phyloP scores from a whole-genome alignment of 2,888 invertebrate species.

The Dasypolia templi region DNA sequence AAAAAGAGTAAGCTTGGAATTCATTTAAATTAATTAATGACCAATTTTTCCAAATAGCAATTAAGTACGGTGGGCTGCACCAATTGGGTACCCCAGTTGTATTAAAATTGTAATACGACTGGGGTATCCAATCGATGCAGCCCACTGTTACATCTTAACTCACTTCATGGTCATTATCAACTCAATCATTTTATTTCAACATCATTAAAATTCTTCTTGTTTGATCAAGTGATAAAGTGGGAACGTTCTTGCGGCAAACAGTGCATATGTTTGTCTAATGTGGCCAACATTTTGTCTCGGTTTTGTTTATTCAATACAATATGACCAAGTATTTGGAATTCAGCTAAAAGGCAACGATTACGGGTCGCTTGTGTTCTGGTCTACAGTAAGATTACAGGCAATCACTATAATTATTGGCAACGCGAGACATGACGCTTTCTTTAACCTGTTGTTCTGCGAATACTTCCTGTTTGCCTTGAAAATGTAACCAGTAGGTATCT shows the following conservation, averaged over 20 bases:
- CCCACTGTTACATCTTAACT: too few relatives aligned
- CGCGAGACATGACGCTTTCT: constrained; percentile 18
- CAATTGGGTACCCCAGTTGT: too few relatives aligned
- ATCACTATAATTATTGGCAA: constrained; percentile 16
- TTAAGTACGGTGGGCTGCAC: too few relatives aligned
- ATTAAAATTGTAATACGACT: too few relatives aligned
- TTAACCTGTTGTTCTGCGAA: not conserved
- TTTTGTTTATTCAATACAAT: not conserved
- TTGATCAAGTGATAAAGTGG: constrained; percentile 5
- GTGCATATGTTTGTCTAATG: not conserved
- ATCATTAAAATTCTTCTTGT: too few relatives aligned
- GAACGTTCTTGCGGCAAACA: not conserved
- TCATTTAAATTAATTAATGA: too few relatives aligned
- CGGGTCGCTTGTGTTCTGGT: constrained; percentile 7
- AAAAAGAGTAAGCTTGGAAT: too few relatives aligned
- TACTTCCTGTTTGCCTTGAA: constrained; percentile 41
- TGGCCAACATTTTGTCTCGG: not conserved
- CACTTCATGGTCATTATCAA: too few relatives aligned
- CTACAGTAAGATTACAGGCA: constrained; percentile 1
- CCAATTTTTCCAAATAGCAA: too few relatives aligned
- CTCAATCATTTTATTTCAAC: too few relatives aligned
- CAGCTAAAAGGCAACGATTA: not conserved
- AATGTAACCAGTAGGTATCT: not conserved
- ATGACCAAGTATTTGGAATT: constrained; percentile 2
- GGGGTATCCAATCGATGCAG: too few relatives aligned